Evolutionary conservation across 2,113 vertebrate genomes (phyloP).

Genomic region (Herpetotheres cachinnans): DNA sequence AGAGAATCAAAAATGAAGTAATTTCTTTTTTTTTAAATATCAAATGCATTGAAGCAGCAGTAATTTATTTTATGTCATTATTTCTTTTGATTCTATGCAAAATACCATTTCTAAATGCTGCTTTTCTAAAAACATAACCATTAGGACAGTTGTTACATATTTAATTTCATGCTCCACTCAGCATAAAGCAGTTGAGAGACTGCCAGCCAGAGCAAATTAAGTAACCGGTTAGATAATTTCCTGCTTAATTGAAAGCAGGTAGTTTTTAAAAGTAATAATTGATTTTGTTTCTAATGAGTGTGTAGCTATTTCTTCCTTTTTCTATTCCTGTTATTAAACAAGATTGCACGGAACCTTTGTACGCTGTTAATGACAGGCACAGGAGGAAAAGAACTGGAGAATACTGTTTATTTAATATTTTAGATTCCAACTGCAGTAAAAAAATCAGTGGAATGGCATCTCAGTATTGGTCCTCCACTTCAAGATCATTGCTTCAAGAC

Average conservation of each 20-base stretch:
- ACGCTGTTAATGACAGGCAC: not conserved
- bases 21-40: conserved; percentile 27
- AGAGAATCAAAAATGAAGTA: conserved; percentile 11
- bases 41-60: conserved; percentile 26
- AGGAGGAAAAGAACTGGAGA: not conserved
- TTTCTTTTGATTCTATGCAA: conserved; percentile 60
- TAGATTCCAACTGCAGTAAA: not conserved
- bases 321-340: conserved; percentile 48
- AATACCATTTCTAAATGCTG: conserved; percentile 58
- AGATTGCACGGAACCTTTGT: conserved; percentile 48
- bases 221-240: conserved; percentile 81
- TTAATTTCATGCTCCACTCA: conserved; percentile 86
- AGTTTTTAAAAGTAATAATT: conserved; percentile 81
- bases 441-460: not conserved
- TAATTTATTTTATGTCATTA: conserved; percentile 53
- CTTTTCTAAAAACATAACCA: conserved; percentile 68
- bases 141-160: conserved; percentile 79
- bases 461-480: not conserved
- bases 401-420: not conserved
- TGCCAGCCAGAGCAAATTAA: conserved; percentile 80
- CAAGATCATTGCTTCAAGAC: not conserved
- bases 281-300: conserved; percentile 75
- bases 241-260: conserved; percentile 85
- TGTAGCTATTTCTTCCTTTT: conserved; percentile 60
- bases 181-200: conserved; percentile 79